These are phyloP conservation scores for Montipora sp. DNA, from an alignment of 64 coral and sea anemone genomes.

Conservation along the genomic window DNA sequence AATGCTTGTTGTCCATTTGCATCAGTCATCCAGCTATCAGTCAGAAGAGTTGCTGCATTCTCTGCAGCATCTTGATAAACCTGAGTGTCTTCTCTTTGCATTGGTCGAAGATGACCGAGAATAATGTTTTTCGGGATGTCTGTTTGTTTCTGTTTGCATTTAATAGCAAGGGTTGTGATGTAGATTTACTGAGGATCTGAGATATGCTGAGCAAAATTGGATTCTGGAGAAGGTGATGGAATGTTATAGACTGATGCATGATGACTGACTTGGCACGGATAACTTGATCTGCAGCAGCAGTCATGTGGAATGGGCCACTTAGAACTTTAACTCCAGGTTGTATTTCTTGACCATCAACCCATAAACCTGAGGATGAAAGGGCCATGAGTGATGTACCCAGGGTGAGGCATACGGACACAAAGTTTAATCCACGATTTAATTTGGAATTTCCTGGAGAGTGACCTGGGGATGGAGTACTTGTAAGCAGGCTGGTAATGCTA, in stretches of 20 bases:
- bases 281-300: neutral
- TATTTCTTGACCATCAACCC: neutral
- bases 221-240: neutral
- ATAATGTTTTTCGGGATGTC: neutral
- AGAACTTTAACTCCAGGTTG: neutral
- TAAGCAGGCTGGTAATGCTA: neutral
- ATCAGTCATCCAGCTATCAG: neutral
- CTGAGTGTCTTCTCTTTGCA: neutral
- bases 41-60: neutral
- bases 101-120: neutral
- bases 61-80: neutral
- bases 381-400: constrained; percentile 24
- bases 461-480: neutral
- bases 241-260: too few relatives aligned
- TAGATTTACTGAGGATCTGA: neutral
- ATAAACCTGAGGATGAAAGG: constrained; percentile 19
- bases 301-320: neutral
- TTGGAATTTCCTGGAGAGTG: neutral
- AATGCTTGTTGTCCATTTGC: neutral
- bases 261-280: neutral
- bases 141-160: neutral
- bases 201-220: neutral
- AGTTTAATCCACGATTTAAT: constrained; percentile 29
- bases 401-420: constrained; percentile 37
- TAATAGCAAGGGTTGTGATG: neutral